Conservation (phyloP, 2,888 invertebrate genomes). For the Hydrotaea cyrtoneurina region DNA sequence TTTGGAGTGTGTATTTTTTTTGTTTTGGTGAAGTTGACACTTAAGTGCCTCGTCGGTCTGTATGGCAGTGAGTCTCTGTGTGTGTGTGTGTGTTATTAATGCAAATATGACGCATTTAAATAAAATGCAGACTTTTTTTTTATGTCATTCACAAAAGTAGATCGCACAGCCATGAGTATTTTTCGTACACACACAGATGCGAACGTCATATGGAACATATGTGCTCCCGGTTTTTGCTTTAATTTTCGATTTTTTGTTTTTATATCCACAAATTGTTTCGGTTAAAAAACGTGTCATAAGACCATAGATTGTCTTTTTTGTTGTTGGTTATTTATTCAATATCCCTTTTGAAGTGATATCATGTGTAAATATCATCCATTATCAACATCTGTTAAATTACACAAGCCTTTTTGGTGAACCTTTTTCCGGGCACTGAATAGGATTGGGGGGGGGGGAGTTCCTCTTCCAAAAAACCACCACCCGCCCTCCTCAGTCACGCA, state of each 20-base stretch:
- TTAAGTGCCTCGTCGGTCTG: no score
- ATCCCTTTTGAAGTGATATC: slow-evolving; percentile 60
- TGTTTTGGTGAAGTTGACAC: slow-evolving; percentile 58
- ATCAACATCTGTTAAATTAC: slow-evolving; percentile 63
- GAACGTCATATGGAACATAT: background rate
- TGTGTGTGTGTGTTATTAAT: slow-evolving; percentile 49
- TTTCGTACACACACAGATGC: background rate
- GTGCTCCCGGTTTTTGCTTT: background rate
- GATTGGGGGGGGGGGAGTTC: background rate
- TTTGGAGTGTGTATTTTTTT: slow-evolving; percentile 1
- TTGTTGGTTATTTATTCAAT: slow-evolving; percentile 48
- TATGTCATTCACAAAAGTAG: slow-evolving; percentile 6
- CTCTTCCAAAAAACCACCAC: slow-evolving; percentile 23
- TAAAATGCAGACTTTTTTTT: slow-evolving; percentile 41
- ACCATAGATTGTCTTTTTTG: background rate
- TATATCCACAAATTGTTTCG: background rate
- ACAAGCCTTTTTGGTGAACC: slow-evolving; percentile 52
- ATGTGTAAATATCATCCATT: slow-evolving; percentile 61
- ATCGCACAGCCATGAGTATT: background rate
- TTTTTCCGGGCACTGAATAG: no score
- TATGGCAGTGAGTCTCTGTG: no score
- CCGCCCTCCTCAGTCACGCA: background rate
- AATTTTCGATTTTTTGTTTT: background rate
- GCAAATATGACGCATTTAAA: slow-evolving; percentile 62
- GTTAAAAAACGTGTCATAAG: slow-evolving; percentile 17